Evolutionary conservation across 2,797 vertebrate genomes (phyloP), one percentile per base, ranked within the genome.

Genomic region (Chloroceryle amazona): DNA sequence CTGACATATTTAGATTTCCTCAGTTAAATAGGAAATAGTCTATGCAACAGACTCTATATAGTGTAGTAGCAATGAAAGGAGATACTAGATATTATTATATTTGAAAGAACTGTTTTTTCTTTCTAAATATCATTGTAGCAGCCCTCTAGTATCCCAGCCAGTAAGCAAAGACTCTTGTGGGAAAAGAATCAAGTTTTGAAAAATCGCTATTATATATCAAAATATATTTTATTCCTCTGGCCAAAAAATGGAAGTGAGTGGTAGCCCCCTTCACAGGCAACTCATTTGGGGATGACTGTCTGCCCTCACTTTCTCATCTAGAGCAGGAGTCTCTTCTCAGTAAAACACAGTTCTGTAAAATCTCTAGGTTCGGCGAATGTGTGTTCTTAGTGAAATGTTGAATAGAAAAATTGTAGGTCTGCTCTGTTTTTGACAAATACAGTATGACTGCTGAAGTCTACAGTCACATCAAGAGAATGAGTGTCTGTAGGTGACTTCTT

Each of bases 1-100:
- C 42, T 74, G 92, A 58, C 41, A 90, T 58, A 78, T 82, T 81
- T 74, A 35, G 55, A 10, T 90, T 94, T 96, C 49, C 81, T 71
- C 82, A 42, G 46, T 93, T 85, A 95, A 96, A 92, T 37, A 37
- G 37, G 37, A 37, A 37, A 37, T 37, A 37, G 21, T 88, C 68
- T 71, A 17, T 82, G 60, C 35, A 87, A 41, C 13, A 61, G 63
- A 26, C 60, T 88, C 13, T 79, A 19, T 18, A 19, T 18, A 44
- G 18, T 84, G 31, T 60, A n/a, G 47, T 42, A 79, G 31, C 52
- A 82, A 84, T 84, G 67, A 86, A 86, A 74, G 21, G n/a, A 86
- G 71, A 63, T 42, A 23, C 44, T 25, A 29, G 73, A 79, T 62
- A 90, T 71, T 90, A 73, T 65, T 68, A 17, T 25, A 52, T 80